Evolutionary conservation across 2,113 vertebrate genomes (phyloP).

Genomic region (Rhipidura dahli): DNA sequence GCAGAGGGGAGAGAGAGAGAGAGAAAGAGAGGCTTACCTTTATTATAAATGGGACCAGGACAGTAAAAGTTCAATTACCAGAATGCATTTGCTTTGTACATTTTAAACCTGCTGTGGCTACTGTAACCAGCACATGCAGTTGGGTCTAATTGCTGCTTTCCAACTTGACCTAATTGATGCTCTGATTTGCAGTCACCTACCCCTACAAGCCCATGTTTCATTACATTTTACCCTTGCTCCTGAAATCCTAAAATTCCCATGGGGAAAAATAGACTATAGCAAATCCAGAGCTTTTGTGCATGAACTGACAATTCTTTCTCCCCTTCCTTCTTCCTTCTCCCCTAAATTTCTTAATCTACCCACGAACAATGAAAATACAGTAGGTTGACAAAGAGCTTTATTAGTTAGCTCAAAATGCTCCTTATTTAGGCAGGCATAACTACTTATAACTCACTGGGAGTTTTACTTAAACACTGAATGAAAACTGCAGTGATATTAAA

Average conservation of each 20-base stretch:
- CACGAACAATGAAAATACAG: not conserved
- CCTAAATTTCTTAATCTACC: not conserved
- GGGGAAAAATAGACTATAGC: not conserved
- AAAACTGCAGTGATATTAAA: not conserved
- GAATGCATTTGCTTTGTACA: conserved; percentile 2
- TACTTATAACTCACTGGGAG: not conserved
- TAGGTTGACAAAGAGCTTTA: not conserved
- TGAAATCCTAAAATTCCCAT: conserved; percentile 1
- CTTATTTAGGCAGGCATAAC: not conserved
- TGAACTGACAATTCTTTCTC: not conserved
- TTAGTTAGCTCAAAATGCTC: not conserved
- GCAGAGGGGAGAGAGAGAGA: not conserved
- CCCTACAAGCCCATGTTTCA: not conserved
- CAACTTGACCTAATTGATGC: conserved; percentile 28
- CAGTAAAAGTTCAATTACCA: not conserved
- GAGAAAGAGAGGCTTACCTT: not conserved
- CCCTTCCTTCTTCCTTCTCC: no score
- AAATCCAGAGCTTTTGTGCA: not conserved
- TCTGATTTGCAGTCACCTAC: conserved; percentile 44
- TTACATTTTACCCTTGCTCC: conserved; percentile 18
- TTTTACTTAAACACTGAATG: conserved; percentile 8
- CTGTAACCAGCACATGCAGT: not conserved
- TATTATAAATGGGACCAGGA: not conserved
- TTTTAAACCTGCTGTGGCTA: conserved; percentile 4
- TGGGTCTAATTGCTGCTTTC: conserved; percentile 36